Conservation (phyloP, 1,140 invertebrate species). For the Latrodectus geometricus region DNA sequence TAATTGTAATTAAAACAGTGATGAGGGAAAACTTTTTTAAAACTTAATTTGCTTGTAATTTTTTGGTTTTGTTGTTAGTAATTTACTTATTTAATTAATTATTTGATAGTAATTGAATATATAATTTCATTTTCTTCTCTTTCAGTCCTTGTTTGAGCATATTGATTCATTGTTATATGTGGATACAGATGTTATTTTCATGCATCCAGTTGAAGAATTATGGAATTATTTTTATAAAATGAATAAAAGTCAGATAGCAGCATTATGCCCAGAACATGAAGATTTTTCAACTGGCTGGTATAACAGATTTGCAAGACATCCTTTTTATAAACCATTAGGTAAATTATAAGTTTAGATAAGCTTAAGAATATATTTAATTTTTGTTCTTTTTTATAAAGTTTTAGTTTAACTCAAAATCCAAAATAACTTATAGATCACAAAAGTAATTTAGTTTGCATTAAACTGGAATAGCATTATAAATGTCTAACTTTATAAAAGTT, state of each 20-base stretch:
- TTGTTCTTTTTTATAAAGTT: neutral
- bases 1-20: no score
- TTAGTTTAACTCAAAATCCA: no score
- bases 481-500: no score
- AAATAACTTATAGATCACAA: no score
- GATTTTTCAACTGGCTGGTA: slow-evolving; percentile 94
- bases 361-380: neutral
- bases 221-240: slow-evolving; percentile 87
- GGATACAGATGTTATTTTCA: slow-evolving; percentile 91
- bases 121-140: slow-evolving; percentile 34
- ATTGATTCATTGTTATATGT: slow-evolving; percentile 92
- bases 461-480: no score
- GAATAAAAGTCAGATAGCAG: slow-evolving; percentile 88
- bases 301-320: slow-evolving; percentile 93
- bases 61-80: no score
- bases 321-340: slow-evolving; percentile 90
- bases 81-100: no score
- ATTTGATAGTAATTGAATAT: no score
- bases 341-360: slow-evolving; percentile 61
- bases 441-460: no score
- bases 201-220: slow-evolving; percentile 82
- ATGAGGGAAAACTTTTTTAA: no score
- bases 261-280: slow-evolving; percentile 88
- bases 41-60: no score
- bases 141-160: slow-evolving; percentile 80